phyloP scores from a whole-genome alignment of 2,797 vertebrate species.

The Xenops minutus region DNA sequence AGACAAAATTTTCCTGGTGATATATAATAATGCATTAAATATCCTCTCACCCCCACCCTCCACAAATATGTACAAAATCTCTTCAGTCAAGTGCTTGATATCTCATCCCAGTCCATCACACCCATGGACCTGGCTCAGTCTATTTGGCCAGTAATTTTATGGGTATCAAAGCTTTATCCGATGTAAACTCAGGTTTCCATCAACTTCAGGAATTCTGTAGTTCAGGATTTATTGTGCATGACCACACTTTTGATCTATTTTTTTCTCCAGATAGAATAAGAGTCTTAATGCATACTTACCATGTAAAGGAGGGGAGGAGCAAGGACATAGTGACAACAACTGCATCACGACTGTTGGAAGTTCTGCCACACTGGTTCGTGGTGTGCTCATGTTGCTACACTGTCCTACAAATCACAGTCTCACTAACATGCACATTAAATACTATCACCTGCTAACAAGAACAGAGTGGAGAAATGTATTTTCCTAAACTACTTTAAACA shows the following conservation, averaged over 20 bases:
- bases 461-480: not conserved
- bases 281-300: not conserved
- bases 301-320: not conserved
- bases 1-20: not conserved
- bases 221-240: not conserved
- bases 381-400: not conserved
- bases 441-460: not conserved
- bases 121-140: not conserved
- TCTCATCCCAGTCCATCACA: not conserved
- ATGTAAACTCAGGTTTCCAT: not conserved
- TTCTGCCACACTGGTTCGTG: not conserved
- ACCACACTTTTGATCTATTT: not conserved
- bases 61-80: not conserved
- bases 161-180: not conserved
- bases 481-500: not conserved
- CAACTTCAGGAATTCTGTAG: not conserved
- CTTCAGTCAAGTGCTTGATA: not conserved
- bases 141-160: not conserved
- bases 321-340: not conserved
- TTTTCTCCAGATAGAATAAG: not conserved
- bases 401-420: not conserved
- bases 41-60: accelerated
- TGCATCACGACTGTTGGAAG: not conserved
- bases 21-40: not conserved
- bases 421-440: not conserved